Evolutionary conservation across 2,888 invertebrate species (phyloP).

Genomic region (Physocephala rufipes): DNA sequence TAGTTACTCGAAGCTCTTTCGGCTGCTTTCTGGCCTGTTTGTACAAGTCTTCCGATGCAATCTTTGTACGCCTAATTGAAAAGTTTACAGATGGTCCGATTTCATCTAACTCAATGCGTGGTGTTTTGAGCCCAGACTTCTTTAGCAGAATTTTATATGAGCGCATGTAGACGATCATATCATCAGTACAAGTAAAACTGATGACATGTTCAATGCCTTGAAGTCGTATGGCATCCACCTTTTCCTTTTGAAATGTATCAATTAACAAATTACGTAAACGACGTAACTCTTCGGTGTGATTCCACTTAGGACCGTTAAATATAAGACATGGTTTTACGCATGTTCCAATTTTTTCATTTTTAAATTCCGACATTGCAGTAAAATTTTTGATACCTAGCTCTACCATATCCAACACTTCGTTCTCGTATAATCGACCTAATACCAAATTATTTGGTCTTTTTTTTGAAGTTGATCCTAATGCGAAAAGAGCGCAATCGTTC

Average conservation of each 20-base stretch:
- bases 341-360: slow-evolving; percentile 77
- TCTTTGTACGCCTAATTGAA: slow-evolving; percentile 81
- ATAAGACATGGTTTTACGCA: slow-evolving; percentile 92
- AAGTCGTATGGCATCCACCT: slow-evolving; percentile 78
- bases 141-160: slow-evolving; percentile 84
- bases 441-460: slow-evolving; percentile 94
- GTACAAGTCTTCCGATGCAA: slow-evolving; percentile 90
- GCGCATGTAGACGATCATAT: slow-evolving; percentile 81
- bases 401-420: slow-evolving; percentile 92
- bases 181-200: slow-evolving; percentile 83
- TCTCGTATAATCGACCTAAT: slow-evolving; percentile 89
- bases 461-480: slow-evolving; percentile 91
- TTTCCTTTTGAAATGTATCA: slow-evolving; percentile 85
- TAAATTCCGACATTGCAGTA: slow-evolving; percentile 81
- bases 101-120: slow-evolving; percentile 82
- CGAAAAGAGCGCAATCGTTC: slow-evolving; percentile 88
- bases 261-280: slow-evolving; percentile 87
- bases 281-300: slow-evolving; percentile 79
- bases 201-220: slow-evolving; percentile 95
- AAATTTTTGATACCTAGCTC: slow-evolving; percentile 91
- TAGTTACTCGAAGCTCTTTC: slow-evolving; percentile 78
- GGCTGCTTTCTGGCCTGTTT: slow-evolving; percentile 85
- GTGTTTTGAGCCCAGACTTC: slow-evolving; percentile 89
- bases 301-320: slow-evolving; percentile 93
- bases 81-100: slow-evolving; percentile 90